Evolutionary conservation across 1,140 invertebrate species (phyloP).

Genomic region (Hetaerina americana): DNA sequence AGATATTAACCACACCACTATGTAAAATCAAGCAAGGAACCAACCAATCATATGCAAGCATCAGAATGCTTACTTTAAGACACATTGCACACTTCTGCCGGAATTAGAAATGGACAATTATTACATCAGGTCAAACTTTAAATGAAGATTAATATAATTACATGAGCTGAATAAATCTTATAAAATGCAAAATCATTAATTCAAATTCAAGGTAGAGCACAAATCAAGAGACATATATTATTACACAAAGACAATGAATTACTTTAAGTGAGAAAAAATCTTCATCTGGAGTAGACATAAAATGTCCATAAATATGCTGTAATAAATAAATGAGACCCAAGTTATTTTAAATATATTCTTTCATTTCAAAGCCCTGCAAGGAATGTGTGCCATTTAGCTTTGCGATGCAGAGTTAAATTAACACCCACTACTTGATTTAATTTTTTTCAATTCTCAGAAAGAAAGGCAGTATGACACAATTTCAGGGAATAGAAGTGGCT

Average conservation of each 20-base stretch:
- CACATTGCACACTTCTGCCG: too few species aligned
- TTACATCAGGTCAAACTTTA: too few species aligned
- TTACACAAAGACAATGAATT: neutral
- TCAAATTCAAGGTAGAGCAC: too few species aligned
- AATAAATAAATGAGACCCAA: neutral
- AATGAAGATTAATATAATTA: too few species aligned
- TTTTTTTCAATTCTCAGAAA: neutral
- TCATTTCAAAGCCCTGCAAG: neutral
- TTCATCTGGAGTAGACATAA: neutral
- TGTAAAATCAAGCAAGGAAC: neutral
- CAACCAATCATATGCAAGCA: neutral
- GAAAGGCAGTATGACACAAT: neutral
- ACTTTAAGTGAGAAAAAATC: neutral
- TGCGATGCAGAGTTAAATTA: neutral
- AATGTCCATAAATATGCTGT: neutral
- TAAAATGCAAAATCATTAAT: neutral
- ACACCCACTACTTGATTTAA: neutral
- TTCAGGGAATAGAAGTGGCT: neutral
- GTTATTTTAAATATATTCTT: neutral
- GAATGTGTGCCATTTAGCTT: neutral
- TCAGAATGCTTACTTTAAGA: neutral
- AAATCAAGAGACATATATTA: neutral
- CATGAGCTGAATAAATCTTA: too few species aligned
- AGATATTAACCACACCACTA: neutral
- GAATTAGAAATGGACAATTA: too few species aligned